Percentiles rank a stretch among this genome's conserved stretches.
Evolutionary conservation across 2,113 vertebrate genomes (phyloP).

Genomic region (Pluvialis apricaria): DNA sequence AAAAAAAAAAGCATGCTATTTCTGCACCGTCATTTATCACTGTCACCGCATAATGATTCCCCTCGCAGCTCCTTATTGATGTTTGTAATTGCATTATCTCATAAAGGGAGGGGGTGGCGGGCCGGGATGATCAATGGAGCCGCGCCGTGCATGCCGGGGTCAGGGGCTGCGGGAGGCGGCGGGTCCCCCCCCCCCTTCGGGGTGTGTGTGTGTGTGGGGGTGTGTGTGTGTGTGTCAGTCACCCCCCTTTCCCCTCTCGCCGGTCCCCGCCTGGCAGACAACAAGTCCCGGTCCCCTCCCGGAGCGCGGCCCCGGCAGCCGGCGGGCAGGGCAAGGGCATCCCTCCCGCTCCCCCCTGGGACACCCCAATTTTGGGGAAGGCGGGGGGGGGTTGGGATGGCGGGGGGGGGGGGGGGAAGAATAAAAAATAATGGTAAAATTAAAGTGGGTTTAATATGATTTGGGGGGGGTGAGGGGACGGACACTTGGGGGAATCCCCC

Average conservation of each 20-base stretch:
- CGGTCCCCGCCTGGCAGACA: neutral
- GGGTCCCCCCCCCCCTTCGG: too few relatives aligned
- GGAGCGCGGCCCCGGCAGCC: too few relatives aligned
- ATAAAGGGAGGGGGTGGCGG: constrained; percentile 79
- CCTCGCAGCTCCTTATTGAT: constrained; percentile 99
- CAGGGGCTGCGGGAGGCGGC: constrained; percentile 80
- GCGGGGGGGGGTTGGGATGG: too few relatives aligned
- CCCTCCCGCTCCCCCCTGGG: neutral
- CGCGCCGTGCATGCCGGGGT: constrained; percentile 86
- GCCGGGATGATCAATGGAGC: constrained; percentile 90
- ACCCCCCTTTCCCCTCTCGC: too few relatives aligned
- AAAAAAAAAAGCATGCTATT: constrained; percentile 86
- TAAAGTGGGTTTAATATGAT: neutral
- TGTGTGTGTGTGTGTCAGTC: too few relatives aligned
- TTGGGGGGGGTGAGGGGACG: too few relatives aligned
- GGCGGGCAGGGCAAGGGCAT: neutral
- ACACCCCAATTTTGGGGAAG: neutral
- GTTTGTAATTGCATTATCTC: constrained; percentile 99
- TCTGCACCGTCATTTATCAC: constrained; percentile 99
- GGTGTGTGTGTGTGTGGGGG: too few relatives aligned
- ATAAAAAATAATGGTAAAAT: neutral
- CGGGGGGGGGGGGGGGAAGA: too few relatives aligned
- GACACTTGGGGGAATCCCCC: neutral
- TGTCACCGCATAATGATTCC: constrained; percentile 99
- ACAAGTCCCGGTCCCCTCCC: neutral